Evolutionary conservation across 2,888 invertebrate species (phyloP).

Genomic region (Pogonocherus hispidulus): DNA sequence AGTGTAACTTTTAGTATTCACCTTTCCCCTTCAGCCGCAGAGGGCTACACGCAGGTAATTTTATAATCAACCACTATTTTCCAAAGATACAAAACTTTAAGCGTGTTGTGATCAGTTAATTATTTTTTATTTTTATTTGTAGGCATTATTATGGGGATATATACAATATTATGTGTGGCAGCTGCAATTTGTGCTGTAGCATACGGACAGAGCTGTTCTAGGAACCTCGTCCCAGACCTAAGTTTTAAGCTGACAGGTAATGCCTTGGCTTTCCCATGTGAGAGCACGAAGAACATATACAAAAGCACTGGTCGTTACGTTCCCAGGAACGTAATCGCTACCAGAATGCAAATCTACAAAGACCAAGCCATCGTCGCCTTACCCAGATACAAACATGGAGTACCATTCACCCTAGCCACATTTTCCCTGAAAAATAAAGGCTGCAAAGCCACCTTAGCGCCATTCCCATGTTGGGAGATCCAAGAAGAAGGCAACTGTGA

Average conservation of each 20-base stretch:
- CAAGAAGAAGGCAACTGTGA: conserved; percentile 80
- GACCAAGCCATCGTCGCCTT: conserved; percentile 74
- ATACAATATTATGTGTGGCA: conserved; percentile 35
- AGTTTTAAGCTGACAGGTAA: conserved; percentile 64
- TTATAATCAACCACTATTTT: neutral
- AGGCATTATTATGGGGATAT: conserved; percentile 45
- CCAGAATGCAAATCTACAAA: conserved; percentile 73
- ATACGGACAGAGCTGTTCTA: conserved; percentile 47
- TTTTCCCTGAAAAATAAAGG: conserved; percentile 70
- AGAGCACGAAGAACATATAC: conserved; percentile 73
- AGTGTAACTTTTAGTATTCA: conserved; percentile 30
- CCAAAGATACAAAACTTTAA: too few species aligned
- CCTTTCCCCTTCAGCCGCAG: conserved; percentile 36
- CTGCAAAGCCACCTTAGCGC: conserved; percentile 71
- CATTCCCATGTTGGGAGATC: conserved; percentile 78
- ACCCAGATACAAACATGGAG: conserved; percentile 75
- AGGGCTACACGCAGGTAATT: conserved; percentile 9
- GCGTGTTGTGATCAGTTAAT: too few species aligned
- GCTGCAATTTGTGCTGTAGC: conserved; percentile 45
- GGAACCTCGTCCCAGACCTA: conserved; percentile 58
- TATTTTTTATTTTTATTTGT: too few species aligned
- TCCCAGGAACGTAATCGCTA: conserved; percentile 74
- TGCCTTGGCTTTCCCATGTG: conserved; percentile 57
- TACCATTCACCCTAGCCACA: conserved; percentile 74
- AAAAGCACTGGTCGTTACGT: conserved; percentile 72